A percentile compares a stretch with the other conserved stretches of the same genome.
Conservation (phyloP, 2,888 invertebrate genomes). For the Hyalella azteca region DNA sequence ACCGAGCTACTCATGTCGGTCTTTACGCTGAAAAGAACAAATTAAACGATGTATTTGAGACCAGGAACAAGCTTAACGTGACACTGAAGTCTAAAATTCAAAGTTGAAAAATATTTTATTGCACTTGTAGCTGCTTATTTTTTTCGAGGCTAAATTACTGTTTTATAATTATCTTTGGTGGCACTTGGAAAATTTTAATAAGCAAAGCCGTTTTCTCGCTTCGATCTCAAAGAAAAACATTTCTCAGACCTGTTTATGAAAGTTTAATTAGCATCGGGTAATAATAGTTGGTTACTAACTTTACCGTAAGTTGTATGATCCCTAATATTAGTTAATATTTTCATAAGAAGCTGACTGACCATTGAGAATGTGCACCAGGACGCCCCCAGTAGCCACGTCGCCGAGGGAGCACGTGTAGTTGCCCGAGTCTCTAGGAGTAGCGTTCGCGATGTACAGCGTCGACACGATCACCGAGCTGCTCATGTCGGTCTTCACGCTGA, state of each 20-base stretch:
- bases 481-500: conserved; percentile 80
- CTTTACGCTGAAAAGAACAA: conserved; percentile 78
- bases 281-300: too few relatives aligned
- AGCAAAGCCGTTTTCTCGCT: too few relatives aligned
- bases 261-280: too few relatives aligned
- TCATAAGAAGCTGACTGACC: conserved; percentile 66
- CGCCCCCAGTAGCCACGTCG: conserved; percentile 73
- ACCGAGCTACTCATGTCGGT: conserved; percentile 69
- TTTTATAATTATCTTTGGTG: too few relatives aligned
- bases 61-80: not conserved
- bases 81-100: not conserved
- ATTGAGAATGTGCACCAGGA: conserved; percentile 79
- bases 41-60: too few relatives aligned
- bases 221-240: too few relatives aligned
- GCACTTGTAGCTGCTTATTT: too few relatives aligned
- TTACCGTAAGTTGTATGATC: too few relatives aligned
- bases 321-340: too few relatives aligned
- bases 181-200: too few relatives aligned
- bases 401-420: conserved; percentile 79
- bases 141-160: too few relatives aligned
- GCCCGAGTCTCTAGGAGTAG: conserved; percentile 77
- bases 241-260: too few relatives aligned
- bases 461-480: conserved; percentile 64
- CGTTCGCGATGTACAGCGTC: conserved; percentile 79
- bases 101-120: not conserved